Conservation (phyloP, 1,140 invertebrate species). For the Fopius arisanus region DNA sequence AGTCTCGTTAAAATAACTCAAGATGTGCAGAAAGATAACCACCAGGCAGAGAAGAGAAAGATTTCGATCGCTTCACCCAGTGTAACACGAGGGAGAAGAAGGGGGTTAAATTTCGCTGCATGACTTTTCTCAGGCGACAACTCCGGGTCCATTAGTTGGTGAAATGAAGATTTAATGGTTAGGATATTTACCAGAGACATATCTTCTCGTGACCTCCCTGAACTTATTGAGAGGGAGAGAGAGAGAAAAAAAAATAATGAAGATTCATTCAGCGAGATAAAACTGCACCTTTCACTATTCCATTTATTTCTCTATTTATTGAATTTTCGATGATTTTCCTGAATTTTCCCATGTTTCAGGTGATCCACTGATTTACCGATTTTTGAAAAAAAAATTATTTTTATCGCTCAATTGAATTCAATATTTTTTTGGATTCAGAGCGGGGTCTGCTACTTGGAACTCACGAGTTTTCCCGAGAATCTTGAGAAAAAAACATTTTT, state of each 20-base stretch:
- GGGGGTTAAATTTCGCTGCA: not conserved
- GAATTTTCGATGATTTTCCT: not conserved
- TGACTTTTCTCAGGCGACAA: slow-evolving; percentile 9
- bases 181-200: slow-evolving; percentile 9
- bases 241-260: not conserved
- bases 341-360: too few species aligned
- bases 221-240: not conserved
- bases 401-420: too few species aligned
- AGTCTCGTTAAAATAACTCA: slow-evolving; percentile 14
- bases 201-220: not conserved
- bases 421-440: too few species aligned
- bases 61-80: not conserved
- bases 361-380: too few species aligned
- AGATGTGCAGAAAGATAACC: not conserved
- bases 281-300: not conserved
- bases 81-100: not conserved
- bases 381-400: too few species aligned
- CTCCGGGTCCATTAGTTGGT: slow-evolving; percentile 7
- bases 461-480: too few species aligned
- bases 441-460: too few species aligned
- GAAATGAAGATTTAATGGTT: slow-evolving; percentile 11
- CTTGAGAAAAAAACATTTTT: too few species aligned
- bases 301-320: not conserved
- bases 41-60: not conserved
- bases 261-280: not conserved